Base-by-base conservation (phyloP, 1,140 invertebrate species). In the Anadara kagoshimensis region DNA sequence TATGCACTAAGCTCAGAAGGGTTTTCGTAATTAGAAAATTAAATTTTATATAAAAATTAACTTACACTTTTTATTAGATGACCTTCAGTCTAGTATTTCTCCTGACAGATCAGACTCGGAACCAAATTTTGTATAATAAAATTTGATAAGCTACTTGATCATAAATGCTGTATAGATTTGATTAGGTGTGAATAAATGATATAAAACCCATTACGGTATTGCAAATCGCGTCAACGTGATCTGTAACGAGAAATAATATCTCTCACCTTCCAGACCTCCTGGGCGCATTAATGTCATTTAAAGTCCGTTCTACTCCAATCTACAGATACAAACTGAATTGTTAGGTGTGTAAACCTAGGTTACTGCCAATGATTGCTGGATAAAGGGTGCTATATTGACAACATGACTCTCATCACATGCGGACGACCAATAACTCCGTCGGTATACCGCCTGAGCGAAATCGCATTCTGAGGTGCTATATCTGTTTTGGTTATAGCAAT, bases 151-250 rank as follows among this genome's bases (percentile, higher is more conserved):
- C 70, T 57, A 67, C 54, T 66, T 73, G 70, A 66, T 66, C 56
- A 64, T 67, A 51, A 41, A 59, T 67, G 59, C 62, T 57, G 64
- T 61, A 67, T 73, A 54, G 57, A 73, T 73, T 73, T 73, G 70
- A 73, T 73, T 73, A 73, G 51, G 24, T 24, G 16, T 49, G 56
- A 66, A 67, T 73, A 67, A 73, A 73, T 67, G 70, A 73, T 73
- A 66, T 73, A 73, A 67, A 73, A 73, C 41, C 70, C 70, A 73
- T 73, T 73, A 73, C 45, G 47, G 70, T 49, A 66, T 67, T 73
- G 63, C 51, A 59, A 43, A 57, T 62, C 22, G 63, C 58, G 70
- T 73, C 63, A 73, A 66, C 56, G 47, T 47, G 56, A 73, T 57
- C 45, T 73, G 70, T 58, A 73, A 73, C 61, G 62, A 73, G 63